A percentile compares a stretch with the other conserved stretches of the same genome.
Conservation (phyloP, 2,113 vertebrate genomes). For the Eudyptes chrysolophus region DNA sequence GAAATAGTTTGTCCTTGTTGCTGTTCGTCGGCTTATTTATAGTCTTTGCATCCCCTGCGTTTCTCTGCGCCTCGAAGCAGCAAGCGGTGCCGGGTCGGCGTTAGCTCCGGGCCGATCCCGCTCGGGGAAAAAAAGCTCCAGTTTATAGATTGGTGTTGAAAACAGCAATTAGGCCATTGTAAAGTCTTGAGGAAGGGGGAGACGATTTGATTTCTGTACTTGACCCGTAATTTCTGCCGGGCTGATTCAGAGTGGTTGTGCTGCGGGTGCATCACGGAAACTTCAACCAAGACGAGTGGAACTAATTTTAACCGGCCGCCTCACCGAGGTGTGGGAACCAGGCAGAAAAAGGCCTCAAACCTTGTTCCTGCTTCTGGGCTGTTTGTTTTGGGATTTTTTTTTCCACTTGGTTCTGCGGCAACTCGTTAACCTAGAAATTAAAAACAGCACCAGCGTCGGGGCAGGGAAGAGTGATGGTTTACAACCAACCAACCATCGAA, state of each 20-base stretch:
- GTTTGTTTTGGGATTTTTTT: background rate
- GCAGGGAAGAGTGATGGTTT: background rate
- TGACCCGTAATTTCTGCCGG: conserved; percentile 26
- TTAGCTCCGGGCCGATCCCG: background rate
- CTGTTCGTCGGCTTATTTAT: conserved; percentile 11
- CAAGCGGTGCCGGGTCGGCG: background rate
- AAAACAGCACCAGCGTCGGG: background rate
- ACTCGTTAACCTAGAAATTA: conserved; percentile 32
- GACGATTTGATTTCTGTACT: background rate
- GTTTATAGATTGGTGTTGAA: conserved; percentile 18
- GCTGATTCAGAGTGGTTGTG: conserved; percentile 5
- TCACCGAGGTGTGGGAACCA: conserved; percentile 4
- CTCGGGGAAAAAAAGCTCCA: background rate
- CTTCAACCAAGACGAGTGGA: conserved; percentile 22
- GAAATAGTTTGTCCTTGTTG: conserved; percentile 55
- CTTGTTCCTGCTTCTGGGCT: conserved; percentile 11
- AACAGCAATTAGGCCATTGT: conserved; percentile 24
- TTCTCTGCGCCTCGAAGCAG: background rate
- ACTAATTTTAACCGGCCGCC: conserved; percentile 24
- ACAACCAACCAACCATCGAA: background rate
- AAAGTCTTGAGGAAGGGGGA: background rate
- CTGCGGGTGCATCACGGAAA: background rate
- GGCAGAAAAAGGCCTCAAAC: background rate
- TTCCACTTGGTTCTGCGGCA: background rate
- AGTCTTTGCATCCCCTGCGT: background rate